Base-by-base conservation (phyloP, 2,888 invertebrate genomes). In the Metellina segmentata region DNA sequence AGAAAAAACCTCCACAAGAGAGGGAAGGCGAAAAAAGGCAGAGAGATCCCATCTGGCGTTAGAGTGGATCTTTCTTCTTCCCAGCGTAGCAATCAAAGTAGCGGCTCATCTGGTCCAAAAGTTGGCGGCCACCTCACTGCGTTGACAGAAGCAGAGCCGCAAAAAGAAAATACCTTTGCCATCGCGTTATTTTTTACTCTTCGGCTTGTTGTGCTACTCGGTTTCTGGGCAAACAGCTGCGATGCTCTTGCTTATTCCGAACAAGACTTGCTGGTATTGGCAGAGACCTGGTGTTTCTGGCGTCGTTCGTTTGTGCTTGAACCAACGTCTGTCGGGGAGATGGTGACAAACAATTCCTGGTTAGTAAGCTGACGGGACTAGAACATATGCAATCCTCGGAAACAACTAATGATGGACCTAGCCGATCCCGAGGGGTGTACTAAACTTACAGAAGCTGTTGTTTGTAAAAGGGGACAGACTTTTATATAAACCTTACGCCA, bases 51-150 rank as follows among this genome's bases (percentile, higher is more conserved):
- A 88, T 88, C 88, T 88, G 88, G 88, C 53, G 74, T 16, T 72
- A 48, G 77, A 72, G 69, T 75, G 71, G 61, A 48, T 87, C 78
- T 61, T 34, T 48, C 48, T 34, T 85, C n/a, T 86, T 70, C 79
- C 72, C 13, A 75, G 52, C 78, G 16, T 34, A 53, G 87, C 79
- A 87, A 87, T 87, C 87, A 79, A 71, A 79, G 71, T 8, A 71
- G 48, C 74, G 88, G 74, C 88, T 88, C 88, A 88, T 88, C 88
- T 88, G 88, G 71, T 52, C 20, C 34, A 11, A 51, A 85, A 85
- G 74, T 81, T 81, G 81, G 72, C 51, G 51, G 77, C 52, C 83
- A 74, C 74, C 72, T 49, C 70, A 69, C 69, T 11, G n/a, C 88
- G 81, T 88, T 88, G 88, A 88, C 88, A 88, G 74, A 88, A 52